Evolutionary conservation across 2,113 vertebrate species (phyloP).

Genomic region (Copsychus sechellarum): DNA sequence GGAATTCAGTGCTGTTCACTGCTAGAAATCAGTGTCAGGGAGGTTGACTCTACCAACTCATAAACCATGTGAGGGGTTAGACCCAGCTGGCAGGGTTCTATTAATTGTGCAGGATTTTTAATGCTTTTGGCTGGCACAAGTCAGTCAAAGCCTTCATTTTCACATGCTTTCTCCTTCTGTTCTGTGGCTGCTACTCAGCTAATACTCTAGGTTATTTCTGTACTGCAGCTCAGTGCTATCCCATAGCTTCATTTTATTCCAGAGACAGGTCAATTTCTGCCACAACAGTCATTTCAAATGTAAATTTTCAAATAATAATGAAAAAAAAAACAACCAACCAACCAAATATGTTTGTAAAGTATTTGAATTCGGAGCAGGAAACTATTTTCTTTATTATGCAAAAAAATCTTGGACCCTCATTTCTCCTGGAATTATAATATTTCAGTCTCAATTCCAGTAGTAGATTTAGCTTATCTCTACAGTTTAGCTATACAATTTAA

Average conservation of each 20-base stretch:
- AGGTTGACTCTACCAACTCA: not conserved
- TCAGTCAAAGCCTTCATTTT: not conserved
- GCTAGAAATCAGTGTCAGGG: not conserved
- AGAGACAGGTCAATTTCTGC: not conserved
- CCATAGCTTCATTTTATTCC: not conserved
- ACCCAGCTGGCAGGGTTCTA: not conserved
- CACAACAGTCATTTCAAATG: not conserved
- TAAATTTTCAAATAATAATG: not conserved
- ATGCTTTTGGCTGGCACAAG: not conserved
- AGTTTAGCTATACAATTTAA: not conserved
- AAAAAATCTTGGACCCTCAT: not conserved
- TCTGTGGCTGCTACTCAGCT: not conserved
- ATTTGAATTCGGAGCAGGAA: not conserved
- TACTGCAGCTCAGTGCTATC: not conserved
- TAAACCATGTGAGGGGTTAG: not conserved
- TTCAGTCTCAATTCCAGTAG: not conserved
- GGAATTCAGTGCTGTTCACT: not conserved
- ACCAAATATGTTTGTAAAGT: not conserved
- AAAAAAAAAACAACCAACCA: not conserved
- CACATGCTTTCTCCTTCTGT: not conserved
- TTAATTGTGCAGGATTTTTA: not conserved
- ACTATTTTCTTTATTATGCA: not conserved
- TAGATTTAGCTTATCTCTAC: not conserved
- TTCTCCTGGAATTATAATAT: not conserved
- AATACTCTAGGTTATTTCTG: not conserved